Conservation (phyloP, 2,888 invertebrate genomes). For the Anthophora plumipes region DNA sequence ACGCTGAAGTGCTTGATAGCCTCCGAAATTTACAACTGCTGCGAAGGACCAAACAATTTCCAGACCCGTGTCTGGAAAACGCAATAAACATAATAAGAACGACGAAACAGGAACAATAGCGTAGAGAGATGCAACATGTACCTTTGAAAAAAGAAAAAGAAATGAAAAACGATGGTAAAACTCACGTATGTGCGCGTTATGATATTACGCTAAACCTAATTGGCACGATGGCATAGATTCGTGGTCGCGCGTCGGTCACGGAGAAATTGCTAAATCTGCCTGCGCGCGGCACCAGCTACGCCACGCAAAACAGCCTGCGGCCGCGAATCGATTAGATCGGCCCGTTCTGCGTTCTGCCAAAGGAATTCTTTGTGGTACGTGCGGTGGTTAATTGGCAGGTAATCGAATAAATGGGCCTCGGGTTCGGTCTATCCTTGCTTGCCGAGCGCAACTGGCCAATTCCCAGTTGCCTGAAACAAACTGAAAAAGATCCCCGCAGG, state of each 20-base stretch:
- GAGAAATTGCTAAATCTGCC: constrained; percentile 58
- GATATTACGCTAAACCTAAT: constrained; percentile 41
- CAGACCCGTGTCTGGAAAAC: no score
- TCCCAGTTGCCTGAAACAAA: not conserved
- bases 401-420: constrained; percentile 53
- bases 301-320: constrained; percentile 61
- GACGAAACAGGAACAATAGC: no score
- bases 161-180: no score
- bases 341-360: constrained; percentile 40
- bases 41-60: no score
- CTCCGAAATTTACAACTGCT: no score
- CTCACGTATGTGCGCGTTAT: constrained; percentile 23
- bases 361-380: constrained; percentile 59
- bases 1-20: no score
- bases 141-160: no score
- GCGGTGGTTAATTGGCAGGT: constrained; percentile 56
- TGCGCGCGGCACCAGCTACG: constrained; percentile 29
- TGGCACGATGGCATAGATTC: constrained; percentile 40
- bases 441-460: not conserved
- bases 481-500: constrained; percentile 5
- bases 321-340: constrained; percentile 58
- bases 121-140: no score
- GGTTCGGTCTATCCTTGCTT: constrained; percentile 21
- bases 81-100: no score
- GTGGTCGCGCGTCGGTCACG: constrained; percentile 37